phyloP scores from a whole-genome alignment of 2,888 invertebrate species.

The Clostera curtula region DNA sequence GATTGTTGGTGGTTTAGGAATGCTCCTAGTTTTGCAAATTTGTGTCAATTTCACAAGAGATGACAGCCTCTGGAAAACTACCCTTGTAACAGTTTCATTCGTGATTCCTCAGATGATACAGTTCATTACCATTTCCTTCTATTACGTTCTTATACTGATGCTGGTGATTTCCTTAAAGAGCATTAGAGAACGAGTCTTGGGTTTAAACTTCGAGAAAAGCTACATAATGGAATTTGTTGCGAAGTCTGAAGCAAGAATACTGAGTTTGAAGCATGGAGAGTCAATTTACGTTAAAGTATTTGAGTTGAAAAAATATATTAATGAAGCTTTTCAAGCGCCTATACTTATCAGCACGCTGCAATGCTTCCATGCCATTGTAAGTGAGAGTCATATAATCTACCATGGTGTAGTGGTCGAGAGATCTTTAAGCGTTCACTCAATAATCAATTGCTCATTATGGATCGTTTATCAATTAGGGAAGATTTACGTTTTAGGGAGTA shows the following conservation, averaged over 20 bases:
- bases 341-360: constrained; percentile 44
- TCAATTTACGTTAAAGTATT: constrained; percentile 36
- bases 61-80: constrained; percentile 44
- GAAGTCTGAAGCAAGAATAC: constrained; percentile 23
- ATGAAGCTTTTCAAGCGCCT: constrained; percentile 42
- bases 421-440: constrained; percentile 30
- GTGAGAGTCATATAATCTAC: constrained; percentile 51
- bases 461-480: constrained; percentile 50
- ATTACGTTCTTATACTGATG: constrained; percentile 39
- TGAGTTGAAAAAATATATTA: constrained; percentile 40
- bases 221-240: constrained; percentile 17
- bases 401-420: constrained; percentile 36
- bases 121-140: constrained; percentile 37
- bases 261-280: constrained; percentile 40
- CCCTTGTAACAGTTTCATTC: constrained; percentile 40
- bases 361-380: constrained; percentile 52
- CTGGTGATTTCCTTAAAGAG: constrained; percentile 33
- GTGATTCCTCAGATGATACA: constrained; percentile 49
- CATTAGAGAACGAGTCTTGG: constrained; percentile 29
- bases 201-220: constrained; percentile 13
- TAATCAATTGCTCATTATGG: constrained; percentile 51
- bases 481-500: constrained; percentile 38
- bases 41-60: constrained; percentile 38
- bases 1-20: constrained; percentile 20
- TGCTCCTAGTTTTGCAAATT: constrained; percentile 29